Evolutionary conservation across 2,888 invertebrate species (phyloP).

Genomic region (Diarsia brunnea): DNA sequence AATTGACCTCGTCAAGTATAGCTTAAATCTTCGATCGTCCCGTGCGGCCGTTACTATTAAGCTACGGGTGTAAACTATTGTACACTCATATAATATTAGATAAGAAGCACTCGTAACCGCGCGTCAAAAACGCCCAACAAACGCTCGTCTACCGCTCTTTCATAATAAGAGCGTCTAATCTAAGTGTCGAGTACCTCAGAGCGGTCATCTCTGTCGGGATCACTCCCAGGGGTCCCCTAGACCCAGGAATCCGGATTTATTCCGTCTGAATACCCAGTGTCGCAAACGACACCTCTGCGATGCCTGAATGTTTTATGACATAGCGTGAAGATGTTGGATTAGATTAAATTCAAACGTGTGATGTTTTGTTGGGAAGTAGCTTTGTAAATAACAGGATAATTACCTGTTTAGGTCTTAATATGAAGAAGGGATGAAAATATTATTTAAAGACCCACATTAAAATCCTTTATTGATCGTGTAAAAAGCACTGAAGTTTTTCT

Average conservation of each 20-base stretch:
- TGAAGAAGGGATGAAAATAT: not conserved
- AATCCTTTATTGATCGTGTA: not conserved
- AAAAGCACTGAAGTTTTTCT: not conserved
- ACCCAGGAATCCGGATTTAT: slow-evolving; percentile 87
- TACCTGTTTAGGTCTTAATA: not conserved
- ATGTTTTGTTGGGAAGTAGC: slow-evolving; percentile 29
- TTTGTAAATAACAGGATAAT: slow-evolving; percentile 32
- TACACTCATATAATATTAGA: not conserved
- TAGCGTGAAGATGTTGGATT: slow-evolving; percentile 79
- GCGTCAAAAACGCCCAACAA: slow-evolving; percentile 57
- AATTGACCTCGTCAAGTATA: not conserved
- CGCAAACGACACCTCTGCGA: slow-evolving; percentile 84
- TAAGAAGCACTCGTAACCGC: not conserved
- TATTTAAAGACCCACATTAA: not conserved
- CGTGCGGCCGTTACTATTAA: not conserved
- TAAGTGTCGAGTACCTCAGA: slow-evolving; percentile 86
- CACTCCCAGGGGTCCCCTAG: slow-evolving; percentile 87
- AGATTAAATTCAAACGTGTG: slow-evolving; percentile 80
- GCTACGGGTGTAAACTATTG: not conserved
- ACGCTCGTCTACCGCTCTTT: slow-evolving; percentile 72
- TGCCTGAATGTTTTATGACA: slow-evolving; percentile 82
- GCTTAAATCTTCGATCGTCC: not conserved
- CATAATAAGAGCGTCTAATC: slow-evolving; percentile 84
- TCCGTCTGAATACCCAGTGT: slow-evolving; percentile 83
- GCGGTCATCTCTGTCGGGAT: slow-evolving; percentile 89